phyloP scores from a whole-genome alignment of 2,113 vertebrate genomes.

The Castor canadensis region DNA sequence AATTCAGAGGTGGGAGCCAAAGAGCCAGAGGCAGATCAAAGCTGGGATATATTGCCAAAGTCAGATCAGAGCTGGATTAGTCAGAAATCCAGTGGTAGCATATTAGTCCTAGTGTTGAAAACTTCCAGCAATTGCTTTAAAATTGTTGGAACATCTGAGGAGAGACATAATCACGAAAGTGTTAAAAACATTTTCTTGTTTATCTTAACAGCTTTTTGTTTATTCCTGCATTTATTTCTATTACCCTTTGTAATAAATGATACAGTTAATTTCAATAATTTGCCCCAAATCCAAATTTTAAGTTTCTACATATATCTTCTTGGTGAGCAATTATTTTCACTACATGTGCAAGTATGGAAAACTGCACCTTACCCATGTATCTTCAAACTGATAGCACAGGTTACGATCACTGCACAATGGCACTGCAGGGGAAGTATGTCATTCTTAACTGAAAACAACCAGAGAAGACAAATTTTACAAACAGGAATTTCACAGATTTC shows the following conservation, averaged over 20 bases:
- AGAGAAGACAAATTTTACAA: no score
- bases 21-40: conserved; percentile 8
- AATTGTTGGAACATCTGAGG: not conserved
- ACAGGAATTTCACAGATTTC: not conserved
- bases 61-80: not conserved
- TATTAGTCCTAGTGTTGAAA: not conserved
- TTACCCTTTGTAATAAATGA: not conserved
- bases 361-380: not conserved
- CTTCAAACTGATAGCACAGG: not conserved
- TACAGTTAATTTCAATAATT: not conserved
- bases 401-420: not conserved
- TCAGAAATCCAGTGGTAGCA: not conserved
- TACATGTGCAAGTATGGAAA: not conserved
- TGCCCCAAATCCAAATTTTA: not conserved
- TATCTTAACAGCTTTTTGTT: not conserved
- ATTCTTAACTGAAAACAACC: conserved; percentile 15
- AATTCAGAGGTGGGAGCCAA: not conserved
- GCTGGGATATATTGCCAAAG: not conserved
- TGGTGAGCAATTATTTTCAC: not conserved
- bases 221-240: not conserved
- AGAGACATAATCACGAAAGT: not conserved
- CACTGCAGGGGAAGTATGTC: not conserved
- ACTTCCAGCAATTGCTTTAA: not conserved
- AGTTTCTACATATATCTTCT: not conserved
- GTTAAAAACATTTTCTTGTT: not conserved